Percentiles rank a stretch among this genome's conserved stretches.
These are phyloP conservation scores for Silurus asotus DNA, from an alignment of 2,113 vertebrate species.

Conservation along the genomic window DNA sequence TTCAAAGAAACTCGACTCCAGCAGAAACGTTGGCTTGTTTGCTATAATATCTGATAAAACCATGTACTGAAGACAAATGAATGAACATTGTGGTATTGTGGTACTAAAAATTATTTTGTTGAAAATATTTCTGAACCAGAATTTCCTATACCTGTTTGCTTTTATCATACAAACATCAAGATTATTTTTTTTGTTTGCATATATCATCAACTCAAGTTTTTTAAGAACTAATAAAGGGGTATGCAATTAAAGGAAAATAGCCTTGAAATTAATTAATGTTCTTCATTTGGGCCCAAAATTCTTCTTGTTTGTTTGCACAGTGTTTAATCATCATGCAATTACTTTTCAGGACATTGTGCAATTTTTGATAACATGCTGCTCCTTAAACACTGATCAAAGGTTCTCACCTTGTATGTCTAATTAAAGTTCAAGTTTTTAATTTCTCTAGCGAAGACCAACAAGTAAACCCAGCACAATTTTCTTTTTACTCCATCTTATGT, in stretches of 20 bases:
- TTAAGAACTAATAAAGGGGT: not conserved
- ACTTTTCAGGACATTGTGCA: conserved; percentile 2
- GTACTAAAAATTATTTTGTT: not conserved
- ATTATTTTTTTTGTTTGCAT: not conserved
- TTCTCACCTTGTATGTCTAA: conserved; percentile 25
- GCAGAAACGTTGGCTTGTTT: not conserved
- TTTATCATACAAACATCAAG: not conserved
- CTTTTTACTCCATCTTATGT: not conserved
- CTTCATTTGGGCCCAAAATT: not conserved
- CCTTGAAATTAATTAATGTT: not conserved
- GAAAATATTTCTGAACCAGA: not conserved
- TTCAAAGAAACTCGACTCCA: not conserved
- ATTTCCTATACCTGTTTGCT: not conserved
- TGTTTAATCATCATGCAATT: conserved; percentile 4
- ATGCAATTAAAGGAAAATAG: not conserved
- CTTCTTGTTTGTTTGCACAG: not conserved
- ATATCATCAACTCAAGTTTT: not conserved
- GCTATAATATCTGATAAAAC: not conserved
- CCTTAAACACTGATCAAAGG: conserved; percentile 19
- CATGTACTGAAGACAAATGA: not conserved
- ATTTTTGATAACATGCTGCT: conserved; percentile 18
- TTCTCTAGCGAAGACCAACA: not conserved
- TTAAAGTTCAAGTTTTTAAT: conserved; percentile 26
- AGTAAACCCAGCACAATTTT: not conserved
- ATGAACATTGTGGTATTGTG: too few relatives aligned